These are phyloP conservation scores for Colaptes auratus DNA, from an alignment of 2,113 vertebrate species.

Conservation along the genomic window DNA sequence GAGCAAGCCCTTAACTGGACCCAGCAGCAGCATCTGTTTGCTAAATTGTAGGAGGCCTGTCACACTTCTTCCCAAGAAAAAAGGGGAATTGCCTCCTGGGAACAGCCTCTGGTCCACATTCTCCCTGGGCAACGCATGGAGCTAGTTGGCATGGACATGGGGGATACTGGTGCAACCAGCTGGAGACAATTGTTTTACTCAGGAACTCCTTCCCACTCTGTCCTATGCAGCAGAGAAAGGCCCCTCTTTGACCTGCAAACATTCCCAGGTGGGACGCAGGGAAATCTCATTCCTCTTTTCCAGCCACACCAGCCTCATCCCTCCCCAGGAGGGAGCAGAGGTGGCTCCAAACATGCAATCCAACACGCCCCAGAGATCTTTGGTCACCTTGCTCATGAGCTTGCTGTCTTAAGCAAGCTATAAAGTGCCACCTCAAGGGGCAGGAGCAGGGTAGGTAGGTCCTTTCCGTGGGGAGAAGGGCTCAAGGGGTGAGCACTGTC, in stretches of 20 bases:
- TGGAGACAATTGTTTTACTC: not conserved
- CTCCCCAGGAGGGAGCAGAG: rapidly evolving
- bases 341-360: not conserved
- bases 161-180: not conserved
- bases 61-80: not conserved
- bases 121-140: not conserved
- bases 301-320: not conserved
- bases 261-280: not conserved
- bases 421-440: slow-evolving; percentile 33
- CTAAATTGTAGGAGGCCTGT: not conserved
- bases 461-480: not conserved
- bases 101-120: not conserved
- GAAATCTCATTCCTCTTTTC: not conserved
- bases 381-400: not conserved
- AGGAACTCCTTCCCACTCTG: not conserved
- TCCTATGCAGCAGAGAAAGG: not conserved
- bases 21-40: not conserved
- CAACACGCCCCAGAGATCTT: not conserved
- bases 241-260: not conserved
- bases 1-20: not conserved
- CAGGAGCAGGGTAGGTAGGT: not conserved
- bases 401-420: not conserved
- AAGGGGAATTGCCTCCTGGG: not conserved
- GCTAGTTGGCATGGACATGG: not conserved
- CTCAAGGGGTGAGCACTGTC: not conserved